These are phyloP conservation scores for Arenaria interpres DNA, from an alignment of 2,113 vertebrate genomes.

Conservation along the genomic window DNA sequence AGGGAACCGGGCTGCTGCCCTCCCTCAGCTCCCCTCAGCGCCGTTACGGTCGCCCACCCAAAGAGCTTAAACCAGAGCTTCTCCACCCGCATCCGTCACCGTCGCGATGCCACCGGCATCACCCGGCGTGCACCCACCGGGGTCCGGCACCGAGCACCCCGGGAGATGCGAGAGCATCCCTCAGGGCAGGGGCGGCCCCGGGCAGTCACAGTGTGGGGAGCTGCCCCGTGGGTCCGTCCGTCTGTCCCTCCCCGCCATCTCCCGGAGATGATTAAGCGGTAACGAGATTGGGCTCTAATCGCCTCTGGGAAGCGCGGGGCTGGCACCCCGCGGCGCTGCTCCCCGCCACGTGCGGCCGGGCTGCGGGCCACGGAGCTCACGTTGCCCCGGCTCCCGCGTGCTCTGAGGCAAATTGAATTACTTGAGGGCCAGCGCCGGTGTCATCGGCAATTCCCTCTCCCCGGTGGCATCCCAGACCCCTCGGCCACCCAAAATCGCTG, in stretches of 20 bases:
- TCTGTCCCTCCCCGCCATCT: background rate
- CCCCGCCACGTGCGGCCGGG: background rate
- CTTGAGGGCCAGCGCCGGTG: background rate
- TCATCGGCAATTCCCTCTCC: background rate
- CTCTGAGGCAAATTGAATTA: background rate
- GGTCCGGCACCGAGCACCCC: background rate
- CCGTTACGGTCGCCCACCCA: accelerated
- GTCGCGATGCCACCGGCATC: accelerated
- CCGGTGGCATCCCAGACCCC: accelerated
- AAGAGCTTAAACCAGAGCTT: background rate
- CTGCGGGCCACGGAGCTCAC: background rate
- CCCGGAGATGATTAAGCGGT: slow-evolving; percentile 15
- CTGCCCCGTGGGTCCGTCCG: too few relatives aligned
- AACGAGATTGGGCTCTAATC: slow-evolving; percentile 60
- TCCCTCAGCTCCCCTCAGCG: background rate
- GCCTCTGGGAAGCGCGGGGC: background rate
- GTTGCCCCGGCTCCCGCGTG: accelerated
- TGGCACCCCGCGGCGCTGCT: background rate
- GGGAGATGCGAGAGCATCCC: accelerated
- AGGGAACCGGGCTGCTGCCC: background rate
- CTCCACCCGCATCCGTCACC: accelerated
- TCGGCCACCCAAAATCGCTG: background rate
- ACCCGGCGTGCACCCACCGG: accelerated
- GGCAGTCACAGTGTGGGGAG: accelerated
- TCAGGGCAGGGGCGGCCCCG: background rate